These are phyloP conservation scores for Sorex maritimensis DNA, from an alignment of 2,797 vertebrate genomes.

Conservation along the genomic window DNA sequence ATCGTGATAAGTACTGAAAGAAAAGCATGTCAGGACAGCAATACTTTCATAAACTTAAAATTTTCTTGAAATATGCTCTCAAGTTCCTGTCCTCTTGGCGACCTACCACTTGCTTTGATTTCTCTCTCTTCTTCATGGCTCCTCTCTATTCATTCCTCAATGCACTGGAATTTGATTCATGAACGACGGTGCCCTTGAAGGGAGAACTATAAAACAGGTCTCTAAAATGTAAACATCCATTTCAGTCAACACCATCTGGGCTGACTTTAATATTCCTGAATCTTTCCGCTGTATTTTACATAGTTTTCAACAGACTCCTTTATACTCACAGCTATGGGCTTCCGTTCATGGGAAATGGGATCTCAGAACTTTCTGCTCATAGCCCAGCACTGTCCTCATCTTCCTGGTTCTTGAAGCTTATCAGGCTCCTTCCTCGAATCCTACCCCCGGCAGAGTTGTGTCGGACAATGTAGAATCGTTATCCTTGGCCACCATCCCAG, in stretches of 20 bases:
- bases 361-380: not conserved
- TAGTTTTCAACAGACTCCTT: not conserved
- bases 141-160: not conserved
- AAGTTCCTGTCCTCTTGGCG: not conserved
- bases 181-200: not conserved
- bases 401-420: not conserved
- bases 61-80: constrained; percentile 12
- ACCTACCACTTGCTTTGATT: not conserved
- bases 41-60: constrained; percentile 12
- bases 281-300: not conserved
- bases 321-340: not conserved
- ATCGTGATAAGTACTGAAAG: constrained; percentile 26
- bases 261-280: not conserved
- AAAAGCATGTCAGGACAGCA: not conserved
- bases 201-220: not conserved
- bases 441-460: not conserved
- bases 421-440: not conserved
- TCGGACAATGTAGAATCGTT: not conserved
- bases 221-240: not conserved
- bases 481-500: not conserved
- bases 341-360: not conserved
- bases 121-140: not conserved
- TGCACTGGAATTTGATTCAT: not conserved
- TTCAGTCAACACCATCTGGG: not conserved
- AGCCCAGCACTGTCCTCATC: not conserved